Conservation (phyloP, 2,888 invertebrate species). For the Papilio protenor region DNA sequence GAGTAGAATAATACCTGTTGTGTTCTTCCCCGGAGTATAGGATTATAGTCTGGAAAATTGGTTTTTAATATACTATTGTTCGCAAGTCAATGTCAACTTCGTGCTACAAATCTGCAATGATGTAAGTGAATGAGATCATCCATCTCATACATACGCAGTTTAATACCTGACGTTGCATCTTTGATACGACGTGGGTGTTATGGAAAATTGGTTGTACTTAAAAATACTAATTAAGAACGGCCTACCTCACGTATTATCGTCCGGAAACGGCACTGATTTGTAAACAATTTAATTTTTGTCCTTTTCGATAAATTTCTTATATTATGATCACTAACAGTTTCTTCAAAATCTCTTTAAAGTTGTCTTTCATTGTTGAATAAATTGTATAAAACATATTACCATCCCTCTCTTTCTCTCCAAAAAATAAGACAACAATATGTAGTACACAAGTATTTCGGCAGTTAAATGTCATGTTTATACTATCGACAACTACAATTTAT, state of each 20-base stretch:
- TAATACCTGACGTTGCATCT: constrained; percentile 1
- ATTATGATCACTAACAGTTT: neutral
- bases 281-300: neutral
- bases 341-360: too few relatives aligned
- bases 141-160: constrained; percentile 21
- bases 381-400: too few relatives aligned
- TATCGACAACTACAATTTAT: neutral
- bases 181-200: constrained; percentile 18
- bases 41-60: neutral
- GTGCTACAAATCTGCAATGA: constrained; percentile 33
- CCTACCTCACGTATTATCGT: too few relatives aligned
- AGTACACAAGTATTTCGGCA: too few relatives aligned
- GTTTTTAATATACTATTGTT: neutral
- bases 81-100: neutral
- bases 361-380: too few relatives aligned
- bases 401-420: too few relatives aligned
- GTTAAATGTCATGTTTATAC: neutral
- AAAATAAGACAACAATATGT: too few relatives aligned
- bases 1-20: neutral
- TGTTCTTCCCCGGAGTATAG: neutral
- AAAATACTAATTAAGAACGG: too few relatives aligned
- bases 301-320: neutral
- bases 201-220: neutral
- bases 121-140: constrained; percentile 40
- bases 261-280: too few relatives aligned